Percentiles rank a stretch among this genome's conserved stretches.
Conservation (phyloP, 2,888 invertebrate genomes). For the Hemaris fuciformis region DNA sequence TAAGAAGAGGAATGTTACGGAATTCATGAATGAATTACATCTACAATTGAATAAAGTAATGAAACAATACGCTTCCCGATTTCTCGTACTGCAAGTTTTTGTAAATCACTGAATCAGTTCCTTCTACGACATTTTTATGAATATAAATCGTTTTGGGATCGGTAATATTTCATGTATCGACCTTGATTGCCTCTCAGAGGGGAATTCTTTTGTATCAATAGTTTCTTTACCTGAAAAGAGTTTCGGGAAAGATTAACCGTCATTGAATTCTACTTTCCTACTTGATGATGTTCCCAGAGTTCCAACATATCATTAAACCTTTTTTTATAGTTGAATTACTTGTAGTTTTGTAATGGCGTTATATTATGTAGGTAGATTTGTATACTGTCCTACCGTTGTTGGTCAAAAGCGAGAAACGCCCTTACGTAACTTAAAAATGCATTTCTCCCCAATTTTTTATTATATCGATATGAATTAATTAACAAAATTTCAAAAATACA, state of each 20-base stretch:
- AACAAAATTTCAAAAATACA: too few species aligned
- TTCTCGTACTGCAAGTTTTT: too few species aligned
- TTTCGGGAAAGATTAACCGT: background rate
- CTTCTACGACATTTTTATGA: background rate
- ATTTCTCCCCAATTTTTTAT: too few species aligned
- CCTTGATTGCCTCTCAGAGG: background rate
- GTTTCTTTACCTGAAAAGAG: background rate
- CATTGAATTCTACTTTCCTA: background rate
- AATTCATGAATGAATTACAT: too few species aligned
- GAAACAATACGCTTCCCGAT: background rate
- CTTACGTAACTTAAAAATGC: too few species aligned
- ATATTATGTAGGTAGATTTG: too few species aligned
- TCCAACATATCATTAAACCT: background rate
- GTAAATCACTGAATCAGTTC: background rate
- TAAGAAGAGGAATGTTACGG: too few species aligned
- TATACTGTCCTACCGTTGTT: too few species aligned
- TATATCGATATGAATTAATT: too few species aligned
- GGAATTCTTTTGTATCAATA: constrained; percentile 2
- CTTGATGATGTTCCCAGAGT: background rate
- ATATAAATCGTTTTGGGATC: constrained; percentile 15
- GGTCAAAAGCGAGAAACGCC: too few species aligned
- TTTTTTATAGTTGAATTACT: background rate
- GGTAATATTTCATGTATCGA: constrained; percentile 1
- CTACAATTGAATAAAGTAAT: too few species aligned
- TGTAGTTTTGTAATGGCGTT: too few species aligned